These are phyloP conservation scores for Otolemur crassicaudatus DNA, from an alignment of 2,797 vertebrate species.

Conservation along the genomic window DNA sequence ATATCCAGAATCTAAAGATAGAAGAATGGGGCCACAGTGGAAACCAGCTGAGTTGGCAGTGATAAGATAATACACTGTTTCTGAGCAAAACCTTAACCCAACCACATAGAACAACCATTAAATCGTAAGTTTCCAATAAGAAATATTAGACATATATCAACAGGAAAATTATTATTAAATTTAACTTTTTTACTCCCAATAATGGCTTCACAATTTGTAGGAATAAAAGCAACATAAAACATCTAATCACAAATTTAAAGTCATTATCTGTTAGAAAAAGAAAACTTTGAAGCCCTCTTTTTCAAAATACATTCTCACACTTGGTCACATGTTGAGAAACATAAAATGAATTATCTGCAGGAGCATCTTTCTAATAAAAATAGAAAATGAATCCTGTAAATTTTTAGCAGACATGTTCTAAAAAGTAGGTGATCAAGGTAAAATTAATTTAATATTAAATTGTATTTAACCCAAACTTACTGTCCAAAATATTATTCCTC, in stretches of 20 bases:
- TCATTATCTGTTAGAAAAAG: background rate
- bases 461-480: background rate
- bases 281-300: background rate
- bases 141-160: background rate
- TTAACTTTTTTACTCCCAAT: background rate
- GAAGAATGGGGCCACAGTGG: background rate
- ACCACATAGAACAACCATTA: background rate
- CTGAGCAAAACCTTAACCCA: background rate
- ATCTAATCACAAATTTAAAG: conserved; percentile 36
- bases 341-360: conserved; percentile 4
- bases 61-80: background rate
- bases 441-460: conserved; percentile 9
- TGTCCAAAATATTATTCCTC: conserved; percentile 4
- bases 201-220: background rate
- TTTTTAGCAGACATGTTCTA: background rate
- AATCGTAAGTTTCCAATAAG: background rate
- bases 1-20: background rate
- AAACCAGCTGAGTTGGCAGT: background rate
- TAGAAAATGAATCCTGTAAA: background rate
- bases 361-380: background rate
- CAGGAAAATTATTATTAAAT: background rate
- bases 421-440: background rate
- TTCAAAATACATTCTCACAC: background rate
- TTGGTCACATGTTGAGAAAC: background rate
- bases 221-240: background rate